Conservation (phyloP, 2,888 invertebrate genomes). For the Morpho helenor region DNA sequence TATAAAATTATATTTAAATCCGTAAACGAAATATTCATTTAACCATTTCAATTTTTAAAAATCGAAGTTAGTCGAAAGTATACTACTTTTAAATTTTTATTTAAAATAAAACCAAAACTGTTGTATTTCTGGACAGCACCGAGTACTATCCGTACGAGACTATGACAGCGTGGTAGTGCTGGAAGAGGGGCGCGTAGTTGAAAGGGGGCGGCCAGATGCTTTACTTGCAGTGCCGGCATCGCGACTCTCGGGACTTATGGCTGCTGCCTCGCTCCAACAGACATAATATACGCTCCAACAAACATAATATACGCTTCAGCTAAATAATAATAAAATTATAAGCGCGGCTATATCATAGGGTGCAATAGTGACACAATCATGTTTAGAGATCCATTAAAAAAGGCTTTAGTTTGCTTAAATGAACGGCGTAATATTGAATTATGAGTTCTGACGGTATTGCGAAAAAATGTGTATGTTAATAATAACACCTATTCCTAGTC, state of each 20-base stretch:
- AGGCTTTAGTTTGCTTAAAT: no score
- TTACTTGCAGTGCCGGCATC: conserved; percentile 78
- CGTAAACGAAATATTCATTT: no score
- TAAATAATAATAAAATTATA: not conserved
- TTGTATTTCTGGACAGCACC: conserved; percentile 75
- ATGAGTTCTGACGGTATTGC: no score
- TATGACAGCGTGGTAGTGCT: conserved; percentile 85
- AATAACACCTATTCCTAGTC: no score
- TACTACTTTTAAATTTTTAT: no score
- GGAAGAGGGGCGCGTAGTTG: conserved; percentile 83
- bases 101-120: not conserved
- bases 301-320: conserved; percentile 23
- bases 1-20: no score
- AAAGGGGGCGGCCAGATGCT: conserved; percentile 81
- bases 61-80: no score
- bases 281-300: conserved; percentile 25
- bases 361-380: no score
- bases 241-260: conserved; percentile 80
- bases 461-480: no score
- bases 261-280: conserved; percentile 42
- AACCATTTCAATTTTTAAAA: no score
- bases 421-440: no score
- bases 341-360: not conserved
- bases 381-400: no score
- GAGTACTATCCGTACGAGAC: conserved; percentile 84